phyloP scores from a whole-genome alignment of 2,113 vertebrate species.

The Crypturellus undulatus region DNA sequence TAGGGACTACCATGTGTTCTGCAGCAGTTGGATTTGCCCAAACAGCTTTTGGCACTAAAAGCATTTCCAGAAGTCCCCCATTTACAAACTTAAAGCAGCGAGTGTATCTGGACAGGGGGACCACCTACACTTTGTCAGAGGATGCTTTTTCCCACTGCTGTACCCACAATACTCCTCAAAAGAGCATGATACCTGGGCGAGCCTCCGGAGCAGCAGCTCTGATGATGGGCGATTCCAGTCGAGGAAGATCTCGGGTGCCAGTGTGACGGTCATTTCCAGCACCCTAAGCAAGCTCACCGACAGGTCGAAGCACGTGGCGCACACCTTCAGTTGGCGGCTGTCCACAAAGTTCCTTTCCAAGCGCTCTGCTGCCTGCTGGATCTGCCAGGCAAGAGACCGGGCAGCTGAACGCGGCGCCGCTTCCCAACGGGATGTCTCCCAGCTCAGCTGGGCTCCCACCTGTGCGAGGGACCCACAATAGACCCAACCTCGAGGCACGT shows the following conservation, averaged over 20 bases:
- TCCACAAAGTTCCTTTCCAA: conserved; percentile 97
- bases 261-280: conserved; percentile 94
- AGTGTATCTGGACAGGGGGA: background rate
- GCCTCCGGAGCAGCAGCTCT: conserved; percentile 92
- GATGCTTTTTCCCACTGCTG: background rate
- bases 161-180: background rate
- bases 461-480: background rate
- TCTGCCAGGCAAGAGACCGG: conserved; percentile 75
- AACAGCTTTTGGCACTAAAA: background rate
- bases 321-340: conserved; percentile 97
- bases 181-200: conserved; percentile 87
- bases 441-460: background rate
- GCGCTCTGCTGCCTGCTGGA: conserved; percentile 97
- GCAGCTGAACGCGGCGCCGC: background rate
- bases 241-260: conserved; percentile 94
- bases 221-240: conserved; percentile 93
- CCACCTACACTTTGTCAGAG: background rate
- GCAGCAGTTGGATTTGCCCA: background rate
- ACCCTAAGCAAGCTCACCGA: conserved; percentile 96
- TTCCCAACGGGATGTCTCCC: background rate
- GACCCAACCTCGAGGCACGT: accelerated
- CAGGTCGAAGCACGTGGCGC: conserved; percentile 97
- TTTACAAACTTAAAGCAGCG: background rate
- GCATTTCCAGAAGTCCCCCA: background rate
- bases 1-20: background rate